Evolutionary conservation across 37 sponge, comb jelly and placozoan genomes (phyloP).

Genomic region (Haliclona indistincta): DNA sequence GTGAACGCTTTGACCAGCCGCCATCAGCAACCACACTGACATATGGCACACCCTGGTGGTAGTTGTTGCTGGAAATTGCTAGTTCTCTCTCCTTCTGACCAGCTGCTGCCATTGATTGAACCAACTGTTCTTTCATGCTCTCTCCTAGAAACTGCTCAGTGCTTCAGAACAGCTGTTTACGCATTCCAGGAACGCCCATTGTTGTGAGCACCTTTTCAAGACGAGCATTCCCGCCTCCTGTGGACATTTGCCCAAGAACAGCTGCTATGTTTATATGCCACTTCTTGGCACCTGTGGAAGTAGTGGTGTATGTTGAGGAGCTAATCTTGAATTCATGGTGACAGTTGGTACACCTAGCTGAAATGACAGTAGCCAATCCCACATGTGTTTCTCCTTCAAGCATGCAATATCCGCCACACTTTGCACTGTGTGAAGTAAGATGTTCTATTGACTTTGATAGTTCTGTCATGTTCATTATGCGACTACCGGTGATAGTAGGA

Average conservation of each 20-base stretch:
- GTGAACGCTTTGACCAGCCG: slow-evolving; percentile 27
- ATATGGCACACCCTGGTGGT: slow-evolving; percentile 25
- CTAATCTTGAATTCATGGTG: neutral
- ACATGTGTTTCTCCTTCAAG: slow-evolving; percentile 19
- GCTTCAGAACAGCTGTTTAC: slow-evolving; percentile 14
- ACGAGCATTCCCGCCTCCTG: slow-evolving; percentile 36
- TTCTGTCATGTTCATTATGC: neutral
- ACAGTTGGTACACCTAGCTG: neutral
- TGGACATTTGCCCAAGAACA: slow-evolving; percentile 57
- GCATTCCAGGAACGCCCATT: slow-evolving; percentile 44
- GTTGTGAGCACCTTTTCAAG: slow-evolving; percentile 13
- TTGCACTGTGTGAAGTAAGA: neutral
- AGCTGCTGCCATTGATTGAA: slow-evolving; percentile 13
- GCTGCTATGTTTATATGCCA: slow-evolving; percentile 46
- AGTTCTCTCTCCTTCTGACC: slow-evolving; percentile 19
- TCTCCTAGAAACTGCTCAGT: slow-evolving; percentile 30
- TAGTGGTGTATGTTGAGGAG: slow-evolving; percentile 24
- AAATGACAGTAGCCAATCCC: slow-evolving; percentile 37
- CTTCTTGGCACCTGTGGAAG: neutral
- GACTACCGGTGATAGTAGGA: too few relatives aligned
- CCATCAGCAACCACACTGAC: slow-evolving; percentile 34
- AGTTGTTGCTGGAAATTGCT: neutral
- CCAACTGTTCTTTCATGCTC: slow-evolving; percentile 4
- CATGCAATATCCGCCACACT: slow-evolving; percentile 1
- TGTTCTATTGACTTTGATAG: neutral